phyloP scores from a whole-genome alignment of 2,113 vertebrate genomes.

The Danio rerio region DNA sequence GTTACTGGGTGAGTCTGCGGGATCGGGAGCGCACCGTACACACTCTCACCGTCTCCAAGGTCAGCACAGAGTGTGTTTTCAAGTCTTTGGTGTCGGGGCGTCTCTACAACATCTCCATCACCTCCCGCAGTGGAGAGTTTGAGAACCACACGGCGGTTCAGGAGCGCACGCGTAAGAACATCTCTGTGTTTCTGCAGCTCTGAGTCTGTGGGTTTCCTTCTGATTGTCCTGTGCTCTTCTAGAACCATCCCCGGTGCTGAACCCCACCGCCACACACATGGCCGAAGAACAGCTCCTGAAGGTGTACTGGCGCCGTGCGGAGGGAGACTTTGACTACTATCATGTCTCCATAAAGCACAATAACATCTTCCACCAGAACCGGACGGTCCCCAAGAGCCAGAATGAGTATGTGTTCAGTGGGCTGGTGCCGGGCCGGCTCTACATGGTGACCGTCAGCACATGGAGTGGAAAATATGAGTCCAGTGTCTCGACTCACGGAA shows the following conservation, averaged over 20 bases:
- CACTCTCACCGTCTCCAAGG: slow-evolving; percentile 79
- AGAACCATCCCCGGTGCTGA: slow-evolving; percentile 90
- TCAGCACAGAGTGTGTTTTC: slow-evolving; percentile 86
- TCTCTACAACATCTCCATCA: slow-evolving; percentile 88
- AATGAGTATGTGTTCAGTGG: slow-evolving; percentile 87
- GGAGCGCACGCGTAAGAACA: slow-evolving; percentile 86
- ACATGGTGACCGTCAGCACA: slow-evolving; percentile 89
- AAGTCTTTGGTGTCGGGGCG: slow-evolving; percentile 88
- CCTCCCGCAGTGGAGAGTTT: slow-evolving; percentile 84
- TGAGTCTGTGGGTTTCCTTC: background rate
- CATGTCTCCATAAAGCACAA: slow-evolving; percentile 92
- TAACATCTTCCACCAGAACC: slow-evolving; percentile 85
- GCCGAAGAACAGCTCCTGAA: slow-evolving; percentile 91
- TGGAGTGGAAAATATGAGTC: slow-evolving; percentile 88
- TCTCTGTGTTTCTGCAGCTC: too few relatives aligned
- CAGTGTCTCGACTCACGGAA: slow-evolving; percentile 83
- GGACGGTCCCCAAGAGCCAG: slow-evolving; percentile 79
- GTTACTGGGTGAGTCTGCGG: slow-evolving; percentile 85
- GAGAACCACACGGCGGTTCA: slow-evolving; percentile 84
- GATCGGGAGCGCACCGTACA: slow-evolving; percentile 78
- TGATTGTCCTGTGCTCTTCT: slow-evolving; percentile 49
- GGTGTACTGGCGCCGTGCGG: slow-evolving; percentile 89
- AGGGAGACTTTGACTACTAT: slow-evolving; percentile 92
- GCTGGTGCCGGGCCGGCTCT: slow-evolving; percentile 89
- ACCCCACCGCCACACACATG: slow-evolving; percentile 86